phyloP scores from a whole-genome alignment of 2,797 vertebrate species.

The Xenopus petersii region DNA sequence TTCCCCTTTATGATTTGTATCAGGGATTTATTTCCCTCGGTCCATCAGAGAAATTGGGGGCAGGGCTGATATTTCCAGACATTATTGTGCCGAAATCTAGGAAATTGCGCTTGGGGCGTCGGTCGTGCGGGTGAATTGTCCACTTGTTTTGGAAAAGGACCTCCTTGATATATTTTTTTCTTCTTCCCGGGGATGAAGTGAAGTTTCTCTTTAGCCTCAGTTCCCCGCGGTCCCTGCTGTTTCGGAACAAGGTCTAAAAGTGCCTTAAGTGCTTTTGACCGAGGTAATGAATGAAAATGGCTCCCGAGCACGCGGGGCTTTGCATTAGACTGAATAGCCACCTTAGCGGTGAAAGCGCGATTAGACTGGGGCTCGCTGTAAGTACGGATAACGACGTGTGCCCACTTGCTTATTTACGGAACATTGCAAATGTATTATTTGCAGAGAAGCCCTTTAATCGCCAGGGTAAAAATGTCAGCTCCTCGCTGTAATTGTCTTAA shows the following conservation, averaged over 20 bases:
- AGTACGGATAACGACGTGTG: slow-evolving; percentile 91
- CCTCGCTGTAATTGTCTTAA: slow-evolving; percentile 80
- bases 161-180: slow-evolving; percentile 50
- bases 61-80: too few relatives aligned
- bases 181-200: slow-evolving; percentile 64
- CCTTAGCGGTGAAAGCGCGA: slow-evolving; percentile 97
- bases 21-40: too few relatives aligned
- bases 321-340: slow-evolving; percentile 97
- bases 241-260: slow-evolving; percentile 90
- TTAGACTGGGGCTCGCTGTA: slow-evolving; percentile 80
- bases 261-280: slow-evolving; percentile 98
- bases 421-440: slow-evolving; percentile 99
- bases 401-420: slow-evolving; percentile 94
- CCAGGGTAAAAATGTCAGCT: slow-evolving; percentile 94
- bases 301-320: slow-evolving; percentile 80
- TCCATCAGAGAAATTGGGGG: too few relatives aligned
- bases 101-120: neutral
- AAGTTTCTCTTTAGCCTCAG: slow-evolving; percentile 60
- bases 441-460: slow-evolving; percentile 88
- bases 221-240: slow-evolving; percentile 67
- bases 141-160: slow-evolving; percentile 59
- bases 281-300: slow-evolving; percentile 98
- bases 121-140: slow-evolving; percentile 55
- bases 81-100: neutral
- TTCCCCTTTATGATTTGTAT: too few relatives aligned